Evolutionary conservation across 2,888 invertebrate species (phyloP).

Genomic region (Agrotis puta): DNA sequence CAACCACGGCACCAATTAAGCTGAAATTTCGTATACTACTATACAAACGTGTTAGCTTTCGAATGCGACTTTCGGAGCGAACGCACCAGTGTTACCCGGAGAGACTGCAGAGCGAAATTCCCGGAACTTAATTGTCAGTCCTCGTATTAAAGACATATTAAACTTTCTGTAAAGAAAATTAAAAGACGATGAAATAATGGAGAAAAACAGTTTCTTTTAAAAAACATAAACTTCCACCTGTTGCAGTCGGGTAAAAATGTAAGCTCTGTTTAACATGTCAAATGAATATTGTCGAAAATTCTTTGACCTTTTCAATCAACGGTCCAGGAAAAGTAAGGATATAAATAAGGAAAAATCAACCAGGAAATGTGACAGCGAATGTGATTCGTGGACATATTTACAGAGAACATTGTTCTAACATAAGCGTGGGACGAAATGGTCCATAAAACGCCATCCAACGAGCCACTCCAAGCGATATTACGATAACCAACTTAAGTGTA

Average conservation of each 20-base stretch:
- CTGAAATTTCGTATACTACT: no score
- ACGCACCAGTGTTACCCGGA: no score
- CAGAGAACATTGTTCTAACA: constrained; percentile 60
- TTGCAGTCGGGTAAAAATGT: background rate
- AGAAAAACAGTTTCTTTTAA: background rate
- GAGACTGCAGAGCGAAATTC: no score
- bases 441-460: constrained; percentile 61
- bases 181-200: background rate
- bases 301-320: constrained; percentile 45
- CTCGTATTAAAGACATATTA: no score
- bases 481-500: constrained; percentile 25
- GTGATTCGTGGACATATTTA: constrained; percentile 57
- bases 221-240: no score
- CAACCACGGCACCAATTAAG: no score
- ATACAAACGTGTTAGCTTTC: no score
- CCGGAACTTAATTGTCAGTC: no score
- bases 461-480: constrained; percentile 61
- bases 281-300: background rate
- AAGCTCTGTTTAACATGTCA: constrained; percentile 16
- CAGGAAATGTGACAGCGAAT: constrained; percentile 53
- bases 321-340: constrained; percentile 41
- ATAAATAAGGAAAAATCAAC: constrained; percentile 30
- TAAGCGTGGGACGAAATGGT: constrained; percentile 66
- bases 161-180: no score
- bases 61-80: no score